Conservation (phyloP, 2,113 vertebrate genomes). For the Clarias macrocephalus region DNA sequence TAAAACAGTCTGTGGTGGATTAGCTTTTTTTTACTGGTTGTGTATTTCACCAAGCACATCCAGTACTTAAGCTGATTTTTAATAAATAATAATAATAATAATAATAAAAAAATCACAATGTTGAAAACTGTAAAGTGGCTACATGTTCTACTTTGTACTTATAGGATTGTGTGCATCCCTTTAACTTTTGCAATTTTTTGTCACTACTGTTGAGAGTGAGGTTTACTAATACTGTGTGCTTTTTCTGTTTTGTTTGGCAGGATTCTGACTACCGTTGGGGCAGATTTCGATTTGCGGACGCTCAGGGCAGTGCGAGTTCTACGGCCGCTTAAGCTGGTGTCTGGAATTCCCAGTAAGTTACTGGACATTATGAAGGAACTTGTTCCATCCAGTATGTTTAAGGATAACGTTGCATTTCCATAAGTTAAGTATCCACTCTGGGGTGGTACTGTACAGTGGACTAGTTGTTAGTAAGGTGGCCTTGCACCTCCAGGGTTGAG, state of each 20-base stretch:
- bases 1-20: not conserved
- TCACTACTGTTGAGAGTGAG: not conserved
- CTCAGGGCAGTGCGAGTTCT: constrained; percentile 91
- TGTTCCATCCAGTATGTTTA: not conserved
- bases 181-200: not conserved
- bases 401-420: not conserved
- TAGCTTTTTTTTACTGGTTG: not conserved
- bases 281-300: constrained; percentile 91
- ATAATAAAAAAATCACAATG: not conserved
- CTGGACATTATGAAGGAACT: not conserved
- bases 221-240: not conserved
- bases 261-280: constrained; percentile 90
- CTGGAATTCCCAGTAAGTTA: constrained; percentile 94
- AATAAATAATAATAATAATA: too few species aligned
- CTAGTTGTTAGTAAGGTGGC: too few species aligned
- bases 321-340: constrained; percentile 92
- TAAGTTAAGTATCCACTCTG: too few species aligned
- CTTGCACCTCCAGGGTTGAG: too few species aligned
- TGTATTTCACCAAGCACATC: not conserved
- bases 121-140: not conserved
- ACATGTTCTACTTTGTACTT: not conserved
- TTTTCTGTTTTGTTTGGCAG: constrained; percentile 65
- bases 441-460: too few species aligned
- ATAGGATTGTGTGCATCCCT: not conserved
- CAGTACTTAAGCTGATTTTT: not conserved